These are phyloP conservation scores for Rallus crepitans DNA, from an alignment of 2,797 vertebrate genomes.

Conservation along the genomic window DNA sequence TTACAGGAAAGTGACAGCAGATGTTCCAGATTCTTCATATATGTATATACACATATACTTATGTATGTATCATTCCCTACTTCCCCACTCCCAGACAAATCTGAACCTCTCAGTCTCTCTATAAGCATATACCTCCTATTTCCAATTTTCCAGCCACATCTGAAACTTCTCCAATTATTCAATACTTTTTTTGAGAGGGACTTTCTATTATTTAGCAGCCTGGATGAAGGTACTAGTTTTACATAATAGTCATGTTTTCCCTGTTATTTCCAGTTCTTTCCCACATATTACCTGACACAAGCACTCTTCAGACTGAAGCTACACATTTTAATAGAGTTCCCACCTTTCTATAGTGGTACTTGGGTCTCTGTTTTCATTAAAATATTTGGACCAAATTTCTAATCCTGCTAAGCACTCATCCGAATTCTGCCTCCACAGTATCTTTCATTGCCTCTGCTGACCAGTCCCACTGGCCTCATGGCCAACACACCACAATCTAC, in stretches of 20 bases:
- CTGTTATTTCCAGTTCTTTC: not conserved
- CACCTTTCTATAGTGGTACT: not conserved
- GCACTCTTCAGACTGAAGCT: not conserved
- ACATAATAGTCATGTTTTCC: not conserved
- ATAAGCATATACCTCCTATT: accelerated
- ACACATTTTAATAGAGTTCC: not conserved
- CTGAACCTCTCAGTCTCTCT: not conserved
- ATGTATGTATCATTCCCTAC: not conserved
- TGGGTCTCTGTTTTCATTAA: not conserved
- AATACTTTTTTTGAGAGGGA: not conserved
- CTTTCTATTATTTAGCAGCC: not conserved
- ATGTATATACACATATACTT: not conserved
- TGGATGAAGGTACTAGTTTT: not conserved
- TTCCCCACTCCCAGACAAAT: not conserved
- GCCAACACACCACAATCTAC: accelerated
- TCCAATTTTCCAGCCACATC: not conserved
- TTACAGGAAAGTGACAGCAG: not conserved
- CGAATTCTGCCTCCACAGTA: accelerated
- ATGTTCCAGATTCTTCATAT: not conserved
- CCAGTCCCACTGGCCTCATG: not conserved
- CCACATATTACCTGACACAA: not conserved
- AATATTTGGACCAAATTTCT: accelerated
- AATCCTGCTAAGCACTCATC: not conserved
- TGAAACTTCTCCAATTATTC: not conserved
- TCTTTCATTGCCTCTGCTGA: not conserved